phyloP scores from a whole-genome alignment of 2,797 vertebrate genomes.

The Sebastes umbrosus region DNA sequence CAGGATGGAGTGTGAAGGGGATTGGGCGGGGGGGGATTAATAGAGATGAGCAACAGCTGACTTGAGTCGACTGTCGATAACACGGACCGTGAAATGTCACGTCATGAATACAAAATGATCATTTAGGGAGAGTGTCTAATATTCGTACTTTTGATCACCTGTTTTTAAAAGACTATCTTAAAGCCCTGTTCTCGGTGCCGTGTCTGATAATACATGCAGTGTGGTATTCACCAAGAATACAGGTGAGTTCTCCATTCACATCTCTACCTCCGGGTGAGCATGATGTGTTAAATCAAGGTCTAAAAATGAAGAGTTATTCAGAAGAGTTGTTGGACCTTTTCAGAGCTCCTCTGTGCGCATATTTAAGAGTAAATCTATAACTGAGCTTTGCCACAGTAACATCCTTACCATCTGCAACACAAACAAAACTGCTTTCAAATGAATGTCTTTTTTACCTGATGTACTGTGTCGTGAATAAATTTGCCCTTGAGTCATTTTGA shows the following conservation, averaged over 20 bases:
- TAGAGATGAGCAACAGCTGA: conserved; percentile 5
- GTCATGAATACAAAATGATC: not conserved
- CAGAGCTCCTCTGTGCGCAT: not conserved
- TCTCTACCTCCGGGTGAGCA: not conserved
- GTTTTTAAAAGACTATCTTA: not conserved
- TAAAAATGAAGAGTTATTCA: not conserved
- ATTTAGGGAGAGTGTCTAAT: too few species aligned
- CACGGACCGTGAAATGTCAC: conserved; percentile 8
- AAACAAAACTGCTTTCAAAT: not conserved
- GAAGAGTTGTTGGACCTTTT: too few species aligned
- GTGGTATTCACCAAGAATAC: not conserved
- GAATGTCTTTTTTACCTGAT: not conserved
- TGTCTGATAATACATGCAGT: not conserved
- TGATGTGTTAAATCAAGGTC: not conserved
- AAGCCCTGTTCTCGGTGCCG: not conserved
- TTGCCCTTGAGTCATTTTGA: not conserved
- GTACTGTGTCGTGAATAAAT: not conserved
- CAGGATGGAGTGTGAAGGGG: not conserved
- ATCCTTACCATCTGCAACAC: not conserved
- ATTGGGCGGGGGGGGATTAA: not conserved
- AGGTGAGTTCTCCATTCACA: not conserved
- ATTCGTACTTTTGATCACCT: not conserved
- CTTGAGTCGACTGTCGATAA: not conserved
- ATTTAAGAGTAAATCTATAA: not conserved
- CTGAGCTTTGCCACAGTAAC: not conserved